Evolutionary conservation across 1,140 invertebrate genomes (phyloP).

Genomic region (Drosophila ercepeae): DNA sequence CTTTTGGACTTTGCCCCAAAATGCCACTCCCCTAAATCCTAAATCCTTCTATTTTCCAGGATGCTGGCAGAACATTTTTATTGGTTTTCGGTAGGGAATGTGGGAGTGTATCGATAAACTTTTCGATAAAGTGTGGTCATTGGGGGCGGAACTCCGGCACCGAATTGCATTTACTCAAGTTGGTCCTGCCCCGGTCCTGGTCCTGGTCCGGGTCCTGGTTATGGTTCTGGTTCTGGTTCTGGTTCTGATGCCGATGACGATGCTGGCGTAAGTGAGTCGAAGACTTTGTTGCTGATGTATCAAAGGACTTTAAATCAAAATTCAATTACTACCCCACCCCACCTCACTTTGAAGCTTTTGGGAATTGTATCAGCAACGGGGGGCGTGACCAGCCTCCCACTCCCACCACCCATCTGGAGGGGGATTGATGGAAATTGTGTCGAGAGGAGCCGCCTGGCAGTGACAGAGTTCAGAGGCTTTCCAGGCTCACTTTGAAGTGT

Average conservation of each 20-base stretch:
- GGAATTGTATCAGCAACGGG: conserved; percentile 37
- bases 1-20: conserved; percentile 57
- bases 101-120: conserved; percentile 64
- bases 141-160: neutral
- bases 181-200: neutral
- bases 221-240: neutral
- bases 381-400: neutral
- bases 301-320: conserved; percentile 79
- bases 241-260: neutral
- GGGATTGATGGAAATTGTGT: conserved; percentile 38
- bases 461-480: conserved; percentile 46
- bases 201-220: neutral
- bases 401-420: neutral
- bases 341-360: conserved; percentile 47
- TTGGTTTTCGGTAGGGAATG: conserved; percentile 30
- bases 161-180: conserved; percentile 33
- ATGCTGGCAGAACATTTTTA: conserved; percentile 61
- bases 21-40: neutral
- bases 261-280: conserved; percentile 40
- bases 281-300: conserved; percentile 57
- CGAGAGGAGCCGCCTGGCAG: conserved; percentile 43
- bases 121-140: conserved; percentile 36
- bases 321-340: conserved; percentile 65
- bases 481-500: conserved; percentile 46
- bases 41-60: conserved; percentile 6